phyloP scores from a whole-genome alignment of 2,113 vertebrate genomes.

The Aramus guarauna region DNA sequence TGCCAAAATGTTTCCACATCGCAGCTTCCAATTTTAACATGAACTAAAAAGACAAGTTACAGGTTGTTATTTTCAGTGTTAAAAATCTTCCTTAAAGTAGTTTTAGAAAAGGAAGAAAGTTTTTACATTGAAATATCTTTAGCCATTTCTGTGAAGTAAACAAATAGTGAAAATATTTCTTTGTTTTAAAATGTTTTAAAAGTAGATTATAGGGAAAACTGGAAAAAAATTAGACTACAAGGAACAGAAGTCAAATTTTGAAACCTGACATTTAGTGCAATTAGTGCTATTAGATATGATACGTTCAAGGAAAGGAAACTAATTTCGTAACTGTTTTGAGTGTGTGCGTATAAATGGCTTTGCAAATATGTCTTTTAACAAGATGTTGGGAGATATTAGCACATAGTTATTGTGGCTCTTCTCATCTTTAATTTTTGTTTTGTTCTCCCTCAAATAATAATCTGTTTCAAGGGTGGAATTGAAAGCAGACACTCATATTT shows the following conservation, averaged over 20 bases:
- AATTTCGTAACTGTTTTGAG: conserved; percentile 49
- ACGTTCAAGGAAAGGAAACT: conserved; percentile 31
- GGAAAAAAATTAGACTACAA: not conserved
- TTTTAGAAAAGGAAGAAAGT: not conserved
- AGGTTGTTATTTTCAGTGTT: not conserved
- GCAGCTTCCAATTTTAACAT: not conserved
- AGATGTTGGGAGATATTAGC: not conserved
- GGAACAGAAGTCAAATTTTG: not conserved
- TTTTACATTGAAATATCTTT: not conserved
- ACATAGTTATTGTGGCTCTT: not conserved
- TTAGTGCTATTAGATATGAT: conserved; percentile 25
- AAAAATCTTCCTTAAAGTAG: not conserved
- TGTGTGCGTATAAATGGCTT: not conserved
- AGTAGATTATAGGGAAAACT: not conserved
- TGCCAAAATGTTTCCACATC: not conserved
- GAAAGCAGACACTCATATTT: not conserved
- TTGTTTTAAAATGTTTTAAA: not conserved
- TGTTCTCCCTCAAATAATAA: not conserved
- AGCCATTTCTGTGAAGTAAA: not conserved
- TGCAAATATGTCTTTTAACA: conserved; percentile 22
- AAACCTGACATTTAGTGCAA: conserved; percentile 26
- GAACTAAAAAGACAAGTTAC: conserved; percentile 8
- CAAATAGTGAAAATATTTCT: not conserved
- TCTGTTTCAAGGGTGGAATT: not conserved
- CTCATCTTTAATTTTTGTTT: not conserved